Evolutionary conservation across 2,113 vertebrate genomes (phyloP), one percentile per base, ranked within the genome.

Genomic region (Boulengeromyrus knoepffleri): DNA sequence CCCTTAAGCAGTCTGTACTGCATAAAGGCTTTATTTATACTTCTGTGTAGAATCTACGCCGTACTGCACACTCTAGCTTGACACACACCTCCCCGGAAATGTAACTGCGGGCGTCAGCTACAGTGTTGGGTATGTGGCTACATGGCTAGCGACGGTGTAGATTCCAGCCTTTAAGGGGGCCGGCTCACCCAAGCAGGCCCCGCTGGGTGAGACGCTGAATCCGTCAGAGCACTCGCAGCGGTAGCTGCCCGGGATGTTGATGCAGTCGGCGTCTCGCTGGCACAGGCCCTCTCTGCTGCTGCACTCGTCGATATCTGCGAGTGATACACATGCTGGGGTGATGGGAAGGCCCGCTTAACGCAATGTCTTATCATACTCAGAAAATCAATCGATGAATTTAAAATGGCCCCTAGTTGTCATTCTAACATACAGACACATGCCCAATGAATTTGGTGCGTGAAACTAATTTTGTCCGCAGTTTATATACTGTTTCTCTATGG

Each of bases 171-270:
- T 46, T 45, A 27, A n/a, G 12, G 70, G 62, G 10, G 24, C 45
- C 24, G 87, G 46, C 96, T 97, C 94, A 97, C 97, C 97, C n/a
- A 96, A 90, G 12, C 97, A 97, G 83, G 96, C 96, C 50, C 97
- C 96, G 0, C 94, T 95, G 46, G 97, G 96, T 1, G 96, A 96
- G 19, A 97, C 95, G 19, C 95, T 97, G 92, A 96, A 97, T 13
- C 97, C 97, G 0, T 94, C 89, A 0, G 97, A 94, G 39, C 97
- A 97, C 84, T 97, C 97, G 49, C 97, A 97, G 89, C 96, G 96
- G 92, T 97, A 97, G 90, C 97, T 97, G 2, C 97, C 97, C 0
- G 97, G 97, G 45, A 96, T 97, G 91, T 97, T 97, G 94, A 97
- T 96, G 87, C 97, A 97, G 91, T 97, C 95, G 2, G 97, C 97